These are phyloP conservation scores for Drosophila truncata DNA, from an alignment of 1,140 invertebrate genomes.

Conservation along the genomic window DNA sequence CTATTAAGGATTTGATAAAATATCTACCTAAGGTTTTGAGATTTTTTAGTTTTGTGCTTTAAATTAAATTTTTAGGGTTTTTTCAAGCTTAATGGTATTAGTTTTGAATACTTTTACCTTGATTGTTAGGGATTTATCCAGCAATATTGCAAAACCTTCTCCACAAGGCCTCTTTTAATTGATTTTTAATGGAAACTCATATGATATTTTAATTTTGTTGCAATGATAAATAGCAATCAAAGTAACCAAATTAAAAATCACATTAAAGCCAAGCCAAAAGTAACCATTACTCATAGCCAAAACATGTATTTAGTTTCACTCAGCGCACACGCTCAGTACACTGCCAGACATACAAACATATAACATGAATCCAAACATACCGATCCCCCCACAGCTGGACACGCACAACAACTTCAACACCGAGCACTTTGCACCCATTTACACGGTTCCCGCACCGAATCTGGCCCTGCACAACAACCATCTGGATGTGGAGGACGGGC, in stretches of 20 bases:
- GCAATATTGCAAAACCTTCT: background rate
- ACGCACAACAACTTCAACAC: constrained; percentile 74
- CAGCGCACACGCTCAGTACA: background rate
- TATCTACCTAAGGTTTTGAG: too few relatives aligned
- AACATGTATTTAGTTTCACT: constrained; percentile 11
- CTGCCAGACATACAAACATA: constrained; percentile 18
- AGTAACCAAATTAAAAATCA: background rate
- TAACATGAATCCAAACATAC: constrained; percentile 28
- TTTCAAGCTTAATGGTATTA: background rate
- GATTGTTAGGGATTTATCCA: background rate
- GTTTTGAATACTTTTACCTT: background rate
- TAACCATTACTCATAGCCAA: constrained; percentile 5
- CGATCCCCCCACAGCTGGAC: constrained; percentile 65
- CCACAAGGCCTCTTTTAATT: background rate
- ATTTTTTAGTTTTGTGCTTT: background rate
- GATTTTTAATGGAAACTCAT: background rate
- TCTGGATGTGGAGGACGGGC: constrained; percentile 63
- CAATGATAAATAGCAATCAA: background rate
- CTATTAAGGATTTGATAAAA: too few relatives aligned
- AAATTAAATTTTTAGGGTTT: background rate
- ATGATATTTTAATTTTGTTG: background rate
- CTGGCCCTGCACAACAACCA: constrained; percentile 70
- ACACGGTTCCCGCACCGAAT: constrained; percentile 93
- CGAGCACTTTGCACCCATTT: constrained; percentile 89
- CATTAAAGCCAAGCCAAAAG: background rate